Evolutionary conservation across 2,113 vertebrate species (phyloP).

Genomic region (Epinephelus moara): DNA sequence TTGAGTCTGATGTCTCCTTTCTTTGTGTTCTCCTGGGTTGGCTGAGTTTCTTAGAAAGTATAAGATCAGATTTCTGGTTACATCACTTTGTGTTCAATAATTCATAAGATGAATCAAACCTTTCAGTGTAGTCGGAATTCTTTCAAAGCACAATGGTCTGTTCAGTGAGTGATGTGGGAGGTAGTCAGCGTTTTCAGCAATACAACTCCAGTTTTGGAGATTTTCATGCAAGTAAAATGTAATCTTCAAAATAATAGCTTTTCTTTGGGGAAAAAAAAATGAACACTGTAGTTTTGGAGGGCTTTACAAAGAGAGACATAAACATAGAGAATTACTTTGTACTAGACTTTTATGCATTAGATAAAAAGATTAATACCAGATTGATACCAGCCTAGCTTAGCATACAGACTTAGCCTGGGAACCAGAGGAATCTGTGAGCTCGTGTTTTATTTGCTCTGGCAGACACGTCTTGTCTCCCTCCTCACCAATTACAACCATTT

Average conservation of each 20-base stretch:
- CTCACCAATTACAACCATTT: no score
- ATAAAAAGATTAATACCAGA: background rate
- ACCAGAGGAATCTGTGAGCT: no score
- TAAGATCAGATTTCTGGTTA: conserved; percentile 36
- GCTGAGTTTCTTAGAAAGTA: conserved; percentile 23
- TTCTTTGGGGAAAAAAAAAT: background rate
- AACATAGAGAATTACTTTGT: background rate
- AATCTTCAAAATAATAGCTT: background rate
- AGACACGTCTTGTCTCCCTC: no score
- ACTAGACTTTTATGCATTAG: background rate
- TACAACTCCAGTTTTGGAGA: background rate
- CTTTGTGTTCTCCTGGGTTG: conserved; percentile 15
- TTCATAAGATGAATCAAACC: conserved; percentile 12
- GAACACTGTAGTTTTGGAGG: background rate
- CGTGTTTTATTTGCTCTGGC: no score
- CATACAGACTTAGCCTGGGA: background rate
- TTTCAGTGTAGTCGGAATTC: background rate
- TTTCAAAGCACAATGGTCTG: background rate
- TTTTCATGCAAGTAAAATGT: background rate
- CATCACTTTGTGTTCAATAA: conserved; percentile 35
- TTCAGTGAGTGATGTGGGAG: background rate
- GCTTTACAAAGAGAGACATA: background rate
- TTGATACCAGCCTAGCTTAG: background rate
- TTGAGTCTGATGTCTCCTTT: conserved; percentile 18
- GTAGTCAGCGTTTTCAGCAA: background rate